Evolutionary conservation across 2,113 vertebrate genomes (phyloP).

Genomic region (Misgurnus mizolepis): DNA sequence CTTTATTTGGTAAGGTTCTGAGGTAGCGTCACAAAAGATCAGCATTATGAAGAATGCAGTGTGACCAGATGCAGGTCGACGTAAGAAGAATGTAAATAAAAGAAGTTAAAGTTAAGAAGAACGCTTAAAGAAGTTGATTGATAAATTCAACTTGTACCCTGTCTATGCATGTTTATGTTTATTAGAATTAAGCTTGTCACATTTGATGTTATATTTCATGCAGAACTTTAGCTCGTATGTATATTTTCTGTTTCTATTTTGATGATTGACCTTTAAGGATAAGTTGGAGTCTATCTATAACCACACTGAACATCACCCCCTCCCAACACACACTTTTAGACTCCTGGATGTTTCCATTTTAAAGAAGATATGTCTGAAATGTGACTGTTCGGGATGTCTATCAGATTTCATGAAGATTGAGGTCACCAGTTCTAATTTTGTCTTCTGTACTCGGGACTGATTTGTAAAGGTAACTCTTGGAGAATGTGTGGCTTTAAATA

Average conservation of each 20-base stretch:
- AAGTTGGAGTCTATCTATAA: background rate
- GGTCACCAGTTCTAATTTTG: slow-evolving; percentile 10
- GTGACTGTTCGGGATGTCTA: background rate
- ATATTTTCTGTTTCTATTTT: background rate
- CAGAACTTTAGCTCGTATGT: background rate
- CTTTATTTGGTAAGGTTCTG: no score
- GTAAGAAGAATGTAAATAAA: no score
- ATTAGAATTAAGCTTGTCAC: no score
- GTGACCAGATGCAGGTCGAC: no score
- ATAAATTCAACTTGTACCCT: no score
- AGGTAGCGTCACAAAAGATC: no score
- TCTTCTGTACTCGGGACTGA: slow-evolving; percentile 3
- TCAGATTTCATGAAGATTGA: background rate
- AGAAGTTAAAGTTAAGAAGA: no score
- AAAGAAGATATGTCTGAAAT: slow-evolving; percentile 70
- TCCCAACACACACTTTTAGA: slow-evolving; percentile 3
- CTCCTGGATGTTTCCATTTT: slow-evolving; percentile 64
- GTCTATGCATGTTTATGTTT: no score
- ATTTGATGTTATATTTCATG: background rate
- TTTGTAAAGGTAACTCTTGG: background rate
- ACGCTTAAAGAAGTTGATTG: no score
- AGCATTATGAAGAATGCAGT: no score
- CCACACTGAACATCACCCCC: background rate
- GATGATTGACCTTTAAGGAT: background rate
- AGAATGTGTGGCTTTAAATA: slow-evolving; percentile 6